Conservation (phyloP, 2,797 vertebrate species). For the Hyperoplus lanceolatus region DNA sequence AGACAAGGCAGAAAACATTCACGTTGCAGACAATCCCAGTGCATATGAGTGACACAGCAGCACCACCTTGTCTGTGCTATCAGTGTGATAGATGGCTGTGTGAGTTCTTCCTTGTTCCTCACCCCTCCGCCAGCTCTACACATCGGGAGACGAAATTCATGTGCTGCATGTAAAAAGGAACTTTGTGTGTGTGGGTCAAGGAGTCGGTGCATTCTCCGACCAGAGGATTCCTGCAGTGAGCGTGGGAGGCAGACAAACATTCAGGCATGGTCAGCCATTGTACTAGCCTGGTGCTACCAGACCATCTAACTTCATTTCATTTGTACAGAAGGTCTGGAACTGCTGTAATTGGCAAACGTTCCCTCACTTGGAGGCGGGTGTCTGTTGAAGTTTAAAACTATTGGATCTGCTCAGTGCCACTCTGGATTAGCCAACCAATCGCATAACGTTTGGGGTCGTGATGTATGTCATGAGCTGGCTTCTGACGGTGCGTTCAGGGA, state of each 20-base stretch:
- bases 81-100: conserved; percentile 67
- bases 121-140: conserved; percentile 68
- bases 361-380: neutral
- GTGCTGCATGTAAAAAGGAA: conserved; percentile 76
- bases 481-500: no score
- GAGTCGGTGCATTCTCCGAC: conserved; percentile 65
- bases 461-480: no score
- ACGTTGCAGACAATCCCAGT: neutral
- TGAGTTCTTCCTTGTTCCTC: conserved; percentile 68
- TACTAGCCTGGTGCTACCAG: neutral
- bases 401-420: no score
- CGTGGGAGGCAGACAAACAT: conserved; percentile 19
- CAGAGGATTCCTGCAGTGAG: conserved; percentile 40
- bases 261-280: neutral
- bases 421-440: no score
- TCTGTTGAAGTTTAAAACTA: no score
- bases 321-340: neutral
- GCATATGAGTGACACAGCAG: conserved; percentile 8
- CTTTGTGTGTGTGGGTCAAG: conserved; percentile 62
- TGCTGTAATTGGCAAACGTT: neutral
- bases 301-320: neutral
- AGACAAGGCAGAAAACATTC: neutral
- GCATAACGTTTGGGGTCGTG: no score
- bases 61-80: conserved; percentile 41
- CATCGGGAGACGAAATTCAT: conserved; percentile 81